Conservation (phyloP, 1,140 invertebrate genomes). For the Plectrocnemia conspersa region DNA sequence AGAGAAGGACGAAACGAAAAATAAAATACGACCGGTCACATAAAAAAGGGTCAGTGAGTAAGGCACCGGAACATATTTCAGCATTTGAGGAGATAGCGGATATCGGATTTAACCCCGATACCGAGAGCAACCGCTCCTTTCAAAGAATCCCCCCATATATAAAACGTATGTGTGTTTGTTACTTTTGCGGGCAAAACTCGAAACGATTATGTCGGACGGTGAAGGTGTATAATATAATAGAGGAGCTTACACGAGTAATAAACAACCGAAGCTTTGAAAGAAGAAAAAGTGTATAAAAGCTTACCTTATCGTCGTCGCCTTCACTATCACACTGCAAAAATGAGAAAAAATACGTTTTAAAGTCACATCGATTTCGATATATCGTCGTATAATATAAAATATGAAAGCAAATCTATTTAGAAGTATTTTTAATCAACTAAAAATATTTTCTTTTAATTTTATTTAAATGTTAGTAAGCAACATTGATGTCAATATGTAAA, state of each 20-base stretch:
- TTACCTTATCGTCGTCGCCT: conserved; percentile 81
- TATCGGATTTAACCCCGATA: conserved; percentile 28
- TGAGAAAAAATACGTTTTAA: conserved; percentile 42
- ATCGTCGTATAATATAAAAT: too few species aligned
- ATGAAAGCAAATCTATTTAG: too few species aligned
- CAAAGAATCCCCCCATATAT: conserved; percentile 15
- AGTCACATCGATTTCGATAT: too few species aligned
- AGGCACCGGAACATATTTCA: conserved; percentile 34
- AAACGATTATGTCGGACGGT: conserved; percentile 8
- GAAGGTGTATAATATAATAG: background rate
- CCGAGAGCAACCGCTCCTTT: conserved; percentile 13
- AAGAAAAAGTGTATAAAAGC: conserved; percentile 37
- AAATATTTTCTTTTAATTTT: too few species aligned
- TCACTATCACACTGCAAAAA: conserved; percentile 83
- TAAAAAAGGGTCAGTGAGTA: conserved; percentile 27
- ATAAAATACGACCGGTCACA: conserved; percentile 25
- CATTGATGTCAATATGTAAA: too few species aligned
- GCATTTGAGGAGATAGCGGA: conserved; percentile 30
- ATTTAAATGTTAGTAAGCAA: too few species aligned
- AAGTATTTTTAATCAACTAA: too few species aligned
- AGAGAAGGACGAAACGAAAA: conserved; percentile 21
- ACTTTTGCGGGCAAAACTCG: conserved; percentile 15
- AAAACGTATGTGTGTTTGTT: conserved; percentile 22
- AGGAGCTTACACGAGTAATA: conserved; percentile 2
- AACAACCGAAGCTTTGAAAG: background rate